Conservation (phyloP, 2,113 vertebrate species). For the Garra rufa region DNA sequence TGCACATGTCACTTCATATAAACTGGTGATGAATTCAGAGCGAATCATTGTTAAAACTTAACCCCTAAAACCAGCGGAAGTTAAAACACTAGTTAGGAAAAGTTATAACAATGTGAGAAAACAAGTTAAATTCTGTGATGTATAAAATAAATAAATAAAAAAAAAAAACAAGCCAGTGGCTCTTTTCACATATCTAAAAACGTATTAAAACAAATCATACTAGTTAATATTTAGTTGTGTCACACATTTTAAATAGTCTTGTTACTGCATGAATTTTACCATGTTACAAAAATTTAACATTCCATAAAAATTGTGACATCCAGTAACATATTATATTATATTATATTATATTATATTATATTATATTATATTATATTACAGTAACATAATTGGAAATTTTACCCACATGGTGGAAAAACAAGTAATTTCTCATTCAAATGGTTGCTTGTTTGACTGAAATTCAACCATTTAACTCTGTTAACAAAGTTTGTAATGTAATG, state of each 20-base stretch:
- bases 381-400: neutral
- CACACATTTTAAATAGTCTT: neutral
- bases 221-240: neutral
- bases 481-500: too few relatives aligned
- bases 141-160: too few relatives aligned
- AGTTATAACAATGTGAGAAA: neutral
- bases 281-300: neutral
- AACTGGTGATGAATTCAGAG: neutral
- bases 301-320: neutral
- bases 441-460: neutral
- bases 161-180: too few relatives aligned
- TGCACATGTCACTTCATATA: neutral
- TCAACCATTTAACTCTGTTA: neutral
- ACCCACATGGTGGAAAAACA: neutral
- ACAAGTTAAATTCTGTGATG: too few relatives aligned
- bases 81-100: neutral
- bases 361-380: too few relatives aligned
- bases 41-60: neutral
- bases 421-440: neutral
- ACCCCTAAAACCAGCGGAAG: neutral
- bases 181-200: neutral
- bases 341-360: too few relatives aligned
- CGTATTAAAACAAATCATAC: neutral
- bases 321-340: too few relatives aligned
- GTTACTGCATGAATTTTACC: neutral